These are phyloP conservation scores for Morus bassanus DNA, from an alignment of 2,797 vertebrate species.

Conservation along the genomic window DNA sequence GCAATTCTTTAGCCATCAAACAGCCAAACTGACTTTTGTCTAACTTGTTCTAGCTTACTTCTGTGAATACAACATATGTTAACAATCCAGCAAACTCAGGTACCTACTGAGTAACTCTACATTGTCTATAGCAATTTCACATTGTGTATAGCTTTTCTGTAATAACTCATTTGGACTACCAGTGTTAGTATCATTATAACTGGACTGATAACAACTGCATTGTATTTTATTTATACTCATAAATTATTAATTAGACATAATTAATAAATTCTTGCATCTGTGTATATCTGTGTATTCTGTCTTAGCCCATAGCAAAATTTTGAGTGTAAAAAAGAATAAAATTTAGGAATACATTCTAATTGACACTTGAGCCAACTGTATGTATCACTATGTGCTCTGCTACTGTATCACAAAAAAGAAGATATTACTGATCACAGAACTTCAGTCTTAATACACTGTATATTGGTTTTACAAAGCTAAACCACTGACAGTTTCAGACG, in stretches of 20 bases:
- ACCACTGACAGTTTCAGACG: neutral
- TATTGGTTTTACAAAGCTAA: neutral
- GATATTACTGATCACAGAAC: neutral
- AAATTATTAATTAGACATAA: neutral
- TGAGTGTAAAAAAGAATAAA: neutral
- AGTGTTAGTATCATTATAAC: neutral
- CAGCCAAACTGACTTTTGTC: neutral
- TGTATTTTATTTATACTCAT: neutral
- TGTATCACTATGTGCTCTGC: neutral
- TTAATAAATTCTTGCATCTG: neutral
- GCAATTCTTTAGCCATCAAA: neutral
- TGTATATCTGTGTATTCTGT: neutral
- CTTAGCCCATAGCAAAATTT: neutral
- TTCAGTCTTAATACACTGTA: neutral
- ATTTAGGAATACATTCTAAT: neutral
- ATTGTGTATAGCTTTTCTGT: neutral
- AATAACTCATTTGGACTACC: neutral
- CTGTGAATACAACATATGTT: neutral
- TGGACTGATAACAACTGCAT: neutral
- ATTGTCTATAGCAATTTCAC: neutral
- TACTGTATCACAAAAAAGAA: neutral
- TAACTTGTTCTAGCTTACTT: neutral
- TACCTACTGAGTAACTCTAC: neutral
- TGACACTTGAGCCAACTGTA: neutral
- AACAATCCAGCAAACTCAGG: neutral